Evolutionary conservation across 2,113 vertebrate genomes (phyloP).

Genomic region (Planiliza haematocheilus): DNA sequence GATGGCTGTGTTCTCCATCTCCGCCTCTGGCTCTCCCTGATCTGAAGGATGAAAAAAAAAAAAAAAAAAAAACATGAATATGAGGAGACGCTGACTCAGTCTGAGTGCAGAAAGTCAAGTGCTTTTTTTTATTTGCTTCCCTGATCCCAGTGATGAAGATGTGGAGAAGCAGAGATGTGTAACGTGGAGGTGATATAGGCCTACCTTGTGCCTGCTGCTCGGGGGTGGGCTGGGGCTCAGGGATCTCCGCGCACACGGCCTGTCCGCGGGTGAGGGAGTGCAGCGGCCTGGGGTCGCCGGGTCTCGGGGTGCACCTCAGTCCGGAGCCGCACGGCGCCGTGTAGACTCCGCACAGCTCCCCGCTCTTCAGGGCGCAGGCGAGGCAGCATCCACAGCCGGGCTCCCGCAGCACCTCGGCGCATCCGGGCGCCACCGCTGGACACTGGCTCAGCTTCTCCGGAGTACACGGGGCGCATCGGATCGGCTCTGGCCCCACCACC

Average conservation of each 20-base stretch:
- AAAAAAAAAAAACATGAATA: background rate
- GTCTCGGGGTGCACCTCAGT: constrained; percentile 86
- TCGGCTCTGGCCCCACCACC: constrained; percentile 76
- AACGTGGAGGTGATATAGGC: constrained; percentile 31
- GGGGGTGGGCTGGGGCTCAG: constrained; percentile 68
- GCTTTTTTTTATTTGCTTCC: background rate
- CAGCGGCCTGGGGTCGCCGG: constrained; percentile 86
- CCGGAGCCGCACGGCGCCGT: constrained; percentile 91
- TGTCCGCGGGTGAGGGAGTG: constrained; percentile 88
- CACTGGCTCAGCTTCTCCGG: constrained; percentile 86
- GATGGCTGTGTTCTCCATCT: constrained; percentile 82
- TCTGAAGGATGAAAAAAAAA: constrained; percentile 59
- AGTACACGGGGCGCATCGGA: constrained; percentile 90
- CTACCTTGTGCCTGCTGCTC: constrained; percentile 77
- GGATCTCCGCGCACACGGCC: constrained; percentile 84
- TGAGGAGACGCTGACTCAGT: background rate
- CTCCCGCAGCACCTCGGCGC: constrained; percentile 85
- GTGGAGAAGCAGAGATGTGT: background rate
- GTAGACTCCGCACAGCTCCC: constrained; percentile 90
- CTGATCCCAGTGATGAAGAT: background rate
- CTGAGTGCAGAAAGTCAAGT: background rate
- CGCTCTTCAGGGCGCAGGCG: constrained; percentile 86
- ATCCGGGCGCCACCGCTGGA: constrained; percentile 84
- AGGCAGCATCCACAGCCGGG: constrained; percentile 94
- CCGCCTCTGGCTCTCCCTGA: constrained; percentile 70